Evolutionary conservation across 2,888 invertebrate genomes (phyloP), one percentile per base, ranked within the genome.

Genomic region (Yponomeuta evonymella): DNA sequence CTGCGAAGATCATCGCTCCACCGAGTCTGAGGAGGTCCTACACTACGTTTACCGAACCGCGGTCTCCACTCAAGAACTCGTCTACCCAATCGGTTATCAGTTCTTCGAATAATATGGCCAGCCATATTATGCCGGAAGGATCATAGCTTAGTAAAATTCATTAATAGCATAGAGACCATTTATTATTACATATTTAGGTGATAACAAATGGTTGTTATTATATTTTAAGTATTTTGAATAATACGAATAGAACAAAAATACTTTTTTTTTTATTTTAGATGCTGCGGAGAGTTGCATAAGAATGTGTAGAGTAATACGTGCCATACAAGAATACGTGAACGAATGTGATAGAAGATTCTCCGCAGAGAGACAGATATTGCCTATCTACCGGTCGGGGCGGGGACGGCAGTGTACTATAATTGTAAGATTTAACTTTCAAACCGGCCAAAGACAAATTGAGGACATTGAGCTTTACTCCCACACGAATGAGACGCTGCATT

Each of bases 381-480:
- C 98, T 36, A 94, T 98, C 73, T 96, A 96, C 81, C 95, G 98
- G 81, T 97, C 98, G 11, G 97, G 96, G 75, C 94, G 98, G 74
- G 98, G 98, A 72, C 96, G 98, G 87, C 96, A 98, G 83, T 94
- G 98, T 83, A 95, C 96, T 70, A 93, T 98, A 74, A 95, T 97
- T 78, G 96, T 98, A 80, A 94, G 98, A 79, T 91, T 90, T 79
- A 91, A 89, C 80, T 95, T 98, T 92, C 96, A 97, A 86, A 95
- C 96, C 88, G 96, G 96, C 75, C 96, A 96, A 82, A 95, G 97
- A 80, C 96, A 97, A 77, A 94, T 96, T 70, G 98, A 99, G 75
- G 98, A 99, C 81, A 93, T 98, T 77, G 98, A 99, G 84, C 91
- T 99, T 73, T 96, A 95, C 83, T 97, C 98, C 67, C 99, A 99